Evolutionary conservation across 2,797 vertebrate genomes (phyloP), one percentile per base, ranked within the genome.

Genomic region (Crypturellus tataupa): DNA sequence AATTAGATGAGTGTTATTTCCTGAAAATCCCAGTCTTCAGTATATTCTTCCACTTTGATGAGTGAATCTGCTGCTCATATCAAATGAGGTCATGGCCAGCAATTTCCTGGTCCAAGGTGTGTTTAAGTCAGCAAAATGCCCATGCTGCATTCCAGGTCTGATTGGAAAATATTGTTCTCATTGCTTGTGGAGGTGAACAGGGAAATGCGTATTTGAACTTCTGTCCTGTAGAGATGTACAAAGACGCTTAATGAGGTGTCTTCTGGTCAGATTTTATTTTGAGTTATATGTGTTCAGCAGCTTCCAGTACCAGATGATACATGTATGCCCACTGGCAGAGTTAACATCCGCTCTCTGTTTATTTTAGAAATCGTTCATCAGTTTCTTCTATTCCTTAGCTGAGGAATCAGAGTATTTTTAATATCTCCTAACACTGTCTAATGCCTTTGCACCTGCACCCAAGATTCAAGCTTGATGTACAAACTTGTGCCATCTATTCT

Each of bases 41-140:
- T 90, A 86, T 77, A 67, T 85, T 81, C 47, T 92, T 63, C 53
- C 63, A 24, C 51, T 95, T 93, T 95, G 94, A 94, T 94, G 87
- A 95, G 63, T 67, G 84, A 91, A 96, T 84, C 42, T 79, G 76
- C 67, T 89, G 82, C 80, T 88, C 17, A 6, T 82, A 68, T 62
- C 83, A 86, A 91, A 91, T 93, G 92, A 92, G 93, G 95, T 95
- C 87, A 20, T 91, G 82, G 6, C 85, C 87, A 91, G 80, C 71
- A 92, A 94, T 94, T 96, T 95, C 91, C 95, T 95, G 75, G 93
- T 87, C 79, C 80, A 46, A 80, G 82, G 49, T 77, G 75, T 91
- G 75, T 84, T 37, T 72, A 88, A 93, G 82, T 96, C 92, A 96
- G 87, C 89, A 91, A 80, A 96, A 93, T 91, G 16, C 37, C 47